Evolutionary conservation across 2,797 vertebrate genomes (phyloP).

Genomic region (Hypotaenidia okinawae): DNA sequence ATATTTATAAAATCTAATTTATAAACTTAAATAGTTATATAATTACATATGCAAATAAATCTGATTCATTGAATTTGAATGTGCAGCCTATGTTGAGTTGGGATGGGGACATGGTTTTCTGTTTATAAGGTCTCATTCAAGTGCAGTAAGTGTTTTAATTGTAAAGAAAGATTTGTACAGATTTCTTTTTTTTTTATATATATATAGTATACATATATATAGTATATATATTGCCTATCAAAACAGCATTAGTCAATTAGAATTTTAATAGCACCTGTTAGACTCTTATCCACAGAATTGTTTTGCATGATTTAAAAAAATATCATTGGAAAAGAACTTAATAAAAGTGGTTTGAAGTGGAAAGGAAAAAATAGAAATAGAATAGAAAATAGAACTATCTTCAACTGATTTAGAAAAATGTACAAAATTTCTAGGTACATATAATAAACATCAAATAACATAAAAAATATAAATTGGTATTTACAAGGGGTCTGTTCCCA

Average conservation of each 20-base stretch:
- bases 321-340: not conserved
- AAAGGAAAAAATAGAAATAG: not conserved
- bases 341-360: not conserved
- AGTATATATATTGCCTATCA: not conserved
- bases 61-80: slow-evolving; percentile 44
- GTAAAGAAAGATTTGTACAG: not conserved
- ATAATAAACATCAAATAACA: not conserved
- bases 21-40: slow-evolving; percentile 44
- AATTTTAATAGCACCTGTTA: not conserved
- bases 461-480: not conserved
- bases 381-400: not conserved
- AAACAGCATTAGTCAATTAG: not conserved
- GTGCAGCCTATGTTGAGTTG: not conserved
- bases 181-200: not conserved
- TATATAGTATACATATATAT: not conserved
- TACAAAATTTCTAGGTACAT: not conserved
- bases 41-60: slow-evolving; percentile 59
- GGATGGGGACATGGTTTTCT: not conserved
- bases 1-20: slow-evolving; percentile 55
- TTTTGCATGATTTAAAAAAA: not conserved
- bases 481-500: not conserved
- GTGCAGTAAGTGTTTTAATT: not conserved
- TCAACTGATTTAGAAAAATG: not conserved
- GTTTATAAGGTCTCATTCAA: not conserved
- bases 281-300: not conserved